Evolutionary conservation across 2,888 invertebrate genomes (phyloP), one percentile per base, ranked within the genome.

Genomic region (Nomada goodeniana): DNA sequence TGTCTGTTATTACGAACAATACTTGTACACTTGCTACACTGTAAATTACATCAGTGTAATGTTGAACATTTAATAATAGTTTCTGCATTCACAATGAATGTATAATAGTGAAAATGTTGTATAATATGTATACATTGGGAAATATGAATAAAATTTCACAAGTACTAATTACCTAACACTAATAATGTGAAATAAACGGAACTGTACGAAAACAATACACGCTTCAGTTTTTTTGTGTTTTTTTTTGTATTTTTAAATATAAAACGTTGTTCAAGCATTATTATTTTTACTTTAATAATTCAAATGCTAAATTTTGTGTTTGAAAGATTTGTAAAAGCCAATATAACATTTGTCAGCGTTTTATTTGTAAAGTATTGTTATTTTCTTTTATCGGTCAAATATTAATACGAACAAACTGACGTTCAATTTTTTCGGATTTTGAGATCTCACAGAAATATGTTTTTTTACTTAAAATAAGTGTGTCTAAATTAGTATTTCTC

Each of bases 141-240:
- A 64, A 57, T 77, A 80, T 74, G 76, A 73, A 77, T 87, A 81
- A 79, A 84, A 87, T 70, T 88, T 72, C 72, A 87, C 55, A 74
- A 80, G 60, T 68, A 88, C 60, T 72, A 76, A 67, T 79, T 78
- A 76, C 68, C 63, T 82, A 76, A 80, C 69, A 81, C 60, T 61
- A 65, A 59, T 57, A 61, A 61, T 57, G 61, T 67, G 71, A 84
- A 87, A 87, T 87, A 88, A 86, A 86, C 52, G 36, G 15, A 84
- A 79, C 50, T 77, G 73, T 60, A 53, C 47, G 50, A 81, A 89
- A 81, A 74, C 47, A 60, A 76, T 77, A 80, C 80, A 63, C 44
- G 55, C 57, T 81, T 86, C 83, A 68, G 83, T 83, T 87, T 83
- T 75, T 20, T 20, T 82, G 13, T 79, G 26, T 80, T 80, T 80